phyloP scores from a whole-genome alignment of 2,113 vertebrate species.

The Forbesichthys agassizii region DNA sequence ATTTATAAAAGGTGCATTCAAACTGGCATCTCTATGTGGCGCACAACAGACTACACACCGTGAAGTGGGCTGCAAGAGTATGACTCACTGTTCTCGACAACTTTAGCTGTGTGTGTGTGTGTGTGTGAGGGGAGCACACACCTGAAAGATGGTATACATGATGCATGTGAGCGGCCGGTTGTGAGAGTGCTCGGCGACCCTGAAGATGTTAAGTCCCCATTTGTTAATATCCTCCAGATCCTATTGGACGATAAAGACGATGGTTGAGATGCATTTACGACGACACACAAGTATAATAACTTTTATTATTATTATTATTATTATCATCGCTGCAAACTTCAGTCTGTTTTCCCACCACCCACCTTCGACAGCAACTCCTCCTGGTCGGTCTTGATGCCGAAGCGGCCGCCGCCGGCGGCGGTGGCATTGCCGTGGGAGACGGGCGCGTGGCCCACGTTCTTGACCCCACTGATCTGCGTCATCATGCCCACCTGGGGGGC shows the following conservation, averaged over 20 bases:
- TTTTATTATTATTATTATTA: no score
- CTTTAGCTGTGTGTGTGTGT: not conserved
- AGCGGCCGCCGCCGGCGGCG: conserved; percentile 72
- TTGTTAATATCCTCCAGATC: conserved; percentile 95
- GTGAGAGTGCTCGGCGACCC: conserved; percentile 90
- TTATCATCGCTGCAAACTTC: no score
- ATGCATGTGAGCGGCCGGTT: conserved; percentile 92
- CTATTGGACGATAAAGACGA: conserved; percentile 61
- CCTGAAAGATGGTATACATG: conserved; percentile 98
- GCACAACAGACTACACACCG: not conserved
- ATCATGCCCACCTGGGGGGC: conserved; percentile 82
- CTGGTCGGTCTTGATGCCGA: conserved; percentile 93
- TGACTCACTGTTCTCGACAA: not conserved
- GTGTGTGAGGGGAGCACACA: conserved; percentile 57
- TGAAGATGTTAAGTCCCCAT: conserved; percentile 98
- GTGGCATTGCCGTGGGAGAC: conserved; percentile 85
- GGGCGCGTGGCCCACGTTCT: conserved; percentile 89
- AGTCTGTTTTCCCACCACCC: not conserved
- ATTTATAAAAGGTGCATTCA: no score
- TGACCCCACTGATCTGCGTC: conserved; percentile 95
- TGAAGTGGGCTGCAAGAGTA: not conserved
- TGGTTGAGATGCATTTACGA: not conserved
- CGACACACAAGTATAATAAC: no score
- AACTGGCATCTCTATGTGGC: conserved; percentile 1
- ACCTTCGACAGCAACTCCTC: conserved; percentile 96